These are phyloP conservation scores for Cryptophagus acutangulus DNA, from an alignment of 2,888 invertebrate species.

Conservation along the genomic window DNA sequence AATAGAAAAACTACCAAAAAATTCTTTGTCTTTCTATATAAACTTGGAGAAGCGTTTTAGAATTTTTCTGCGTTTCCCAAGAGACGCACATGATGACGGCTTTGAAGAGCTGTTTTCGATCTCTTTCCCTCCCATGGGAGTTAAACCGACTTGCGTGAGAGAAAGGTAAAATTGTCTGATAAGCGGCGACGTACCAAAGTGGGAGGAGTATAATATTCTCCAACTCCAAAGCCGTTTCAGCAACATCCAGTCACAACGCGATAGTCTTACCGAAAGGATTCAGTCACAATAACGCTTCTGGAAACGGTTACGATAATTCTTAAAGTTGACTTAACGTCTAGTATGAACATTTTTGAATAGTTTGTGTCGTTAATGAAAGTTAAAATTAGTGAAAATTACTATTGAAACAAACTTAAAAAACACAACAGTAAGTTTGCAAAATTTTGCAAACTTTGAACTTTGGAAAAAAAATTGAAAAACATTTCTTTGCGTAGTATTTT, in stretches of 20 bases:
- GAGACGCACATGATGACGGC: constrained; percentile 40
- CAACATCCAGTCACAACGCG: constrained; percentile 38
- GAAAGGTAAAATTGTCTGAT: constrained; percentile 39
- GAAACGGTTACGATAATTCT: too few species aligned
- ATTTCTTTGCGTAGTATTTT: too few species aligned
- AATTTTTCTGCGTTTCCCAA: constrained; percentile 27
- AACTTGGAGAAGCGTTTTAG: constrained; percentile 15
- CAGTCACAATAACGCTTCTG: too few species aligned
- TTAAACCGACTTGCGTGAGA: constrained; percentile 31
- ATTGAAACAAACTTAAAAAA: too few species aligned
- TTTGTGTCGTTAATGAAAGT: too few species aligned
- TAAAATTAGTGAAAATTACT: too few species aligned
- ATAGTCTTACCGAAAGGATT: constrained; percentile 19
- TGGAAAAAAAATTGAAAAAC: too few species aligned
- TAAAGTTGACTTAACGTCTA: too few species aligned
- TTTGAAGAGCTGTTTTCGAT: constrained; percentile 34
- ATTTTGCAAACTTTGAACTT: too few species aligned
- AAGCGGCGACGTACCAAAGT: constrained; percentile 41
- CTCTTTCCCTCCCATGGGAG: constrained; percentile 38
- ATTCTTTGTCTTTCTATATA: constrained; percentile 5
- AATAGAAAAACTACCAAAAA: too few species aligned
- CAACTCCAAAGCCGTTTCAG: constrained; percentile 37
- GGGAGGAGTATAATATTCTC: constrained; percentile 43
- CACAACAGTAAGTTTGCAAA: too few species aligned
- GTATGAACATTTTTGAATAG: too few species aligned